Base-by-base conservation (phyloP, 2,797 vertebrate species). In the Sebastolobus alascanus region DNA sequence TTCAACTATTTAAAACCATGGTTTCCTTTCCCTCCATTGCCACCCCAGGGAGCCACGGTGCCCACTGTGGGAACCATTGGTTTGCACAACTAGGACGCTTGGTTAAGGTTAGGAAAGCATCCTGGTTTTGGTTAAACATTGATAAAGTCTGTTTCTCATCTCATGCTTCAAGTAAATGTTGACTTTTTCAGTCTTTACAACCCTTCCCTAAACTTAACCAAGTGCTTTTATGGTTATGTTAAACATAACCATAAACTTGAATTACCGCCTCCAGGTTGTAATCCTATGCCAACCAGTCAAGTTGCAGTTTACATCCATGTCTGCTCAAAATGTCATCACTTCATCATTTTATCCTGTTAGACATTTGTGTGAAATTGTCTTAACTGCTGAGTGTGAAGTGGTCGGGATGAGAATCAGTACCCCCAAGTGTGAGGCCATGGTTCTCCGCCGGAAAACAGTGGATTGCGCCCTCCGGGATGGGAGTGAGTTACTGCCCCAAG, bases 401-500 rank as follows among this genome's bases (percentile, higher is more conserved):
- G 18, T 50, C 46, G 18, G 46, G 46, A 50, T 20, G 46, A 0
- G 43, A 46, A 16, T 16, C 43, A 46, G 20, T 50, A 50, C 46
- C 46, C 20, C 46, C 18, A 20, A 50, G 46, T 50, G 18, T 50
- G 46, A 50, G 46, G 46, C 46, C 46, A 50, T 0, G 46, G 46
- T 50, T 50, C 18, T 50, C 46, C 20, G 46, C 31, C 46, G 18
- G 46, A 50, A 50, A 50, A 50, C 46, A 50, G 46, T 50, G 46
- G 46, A 50, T 50, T 50, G 18, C 18, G 20, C 0, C 18, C 46
- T 50, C 0, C 8, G 0, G 8, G 46, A 0, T 18, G 46, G 46
- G 46, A 20, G 46, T 50, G 18, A 50, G 46, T 50, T 18, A 50
- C 18, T 0, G 0, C 0, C 46, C 8, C 7, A 9, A 50, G 46